Conservation (phyloP, 2,888 invertebrate species). For the Drosophila mayaguana region DNA sequence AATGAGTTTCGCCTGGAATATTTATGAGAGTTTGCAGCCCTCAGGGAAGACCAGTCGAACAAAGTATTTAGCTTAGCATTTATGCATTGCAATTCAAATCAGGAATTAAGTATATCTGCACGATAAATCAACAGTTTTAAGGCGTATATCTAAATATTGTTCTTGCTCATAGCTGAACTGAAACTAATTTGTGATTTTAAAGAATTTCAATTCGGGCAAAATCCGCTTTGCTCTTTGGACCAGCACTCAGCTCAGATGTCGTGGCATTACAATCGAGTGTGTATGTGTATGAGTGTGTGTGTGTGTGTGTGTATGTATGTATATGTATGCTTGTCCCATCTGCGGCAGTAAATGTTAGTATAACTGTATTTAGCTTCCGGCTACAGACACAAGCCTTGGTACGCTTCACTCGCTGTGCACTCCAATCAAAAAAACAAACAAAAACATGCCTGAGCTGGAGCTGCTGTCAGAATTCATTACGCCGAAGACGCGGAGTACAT, state of each 20-base stretch:
- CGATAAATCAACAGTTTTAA: not conserved
- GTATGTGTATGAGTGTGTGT: not conserved
- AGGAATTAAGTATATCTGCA: not conserved
- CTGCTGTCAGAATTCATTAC: constrained; percentile 58
- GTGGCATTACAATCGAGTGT: constrained; percentile 22
- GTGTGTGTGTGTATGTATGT: not conserved
- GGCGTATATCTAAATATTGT: not conserved
- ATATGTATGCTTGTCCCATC: constrained; percentile 13
- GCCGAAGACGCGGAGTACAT: constrained; percentile 20
- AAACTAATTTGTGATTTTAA: constrained; percentile 2
- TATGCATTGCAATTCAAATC: not conserved
- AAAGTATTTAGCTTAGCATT: not conserved
- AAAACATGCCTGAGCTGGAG: constrained; percentile 39
- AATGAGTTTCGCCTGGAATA: constrained; percentile 6
- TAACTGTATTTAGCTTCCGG: constrained; percentile 52
- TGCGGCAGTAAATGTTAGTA: constrained; percentile 32
- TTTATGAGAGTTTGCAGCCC: not conserved
- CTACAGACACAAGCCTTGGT: constrained; percentile 40
- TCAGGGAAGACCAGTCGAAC: not conserved
- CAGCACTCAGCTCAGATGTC: not conserved
- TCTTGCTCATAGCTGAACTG: not conserved
- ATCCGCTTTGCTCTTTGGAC: not conserved
- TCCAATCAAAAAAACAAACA: constrained; percentile 68
- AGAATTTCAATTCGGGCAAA: not conserved
- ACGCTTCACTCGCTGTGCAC: constrained; percentile 30